Evolutionary conservation across 1,140 invertebrate genomes (phyloP).

Genomic region (Cotesia chilonis): DNA sequence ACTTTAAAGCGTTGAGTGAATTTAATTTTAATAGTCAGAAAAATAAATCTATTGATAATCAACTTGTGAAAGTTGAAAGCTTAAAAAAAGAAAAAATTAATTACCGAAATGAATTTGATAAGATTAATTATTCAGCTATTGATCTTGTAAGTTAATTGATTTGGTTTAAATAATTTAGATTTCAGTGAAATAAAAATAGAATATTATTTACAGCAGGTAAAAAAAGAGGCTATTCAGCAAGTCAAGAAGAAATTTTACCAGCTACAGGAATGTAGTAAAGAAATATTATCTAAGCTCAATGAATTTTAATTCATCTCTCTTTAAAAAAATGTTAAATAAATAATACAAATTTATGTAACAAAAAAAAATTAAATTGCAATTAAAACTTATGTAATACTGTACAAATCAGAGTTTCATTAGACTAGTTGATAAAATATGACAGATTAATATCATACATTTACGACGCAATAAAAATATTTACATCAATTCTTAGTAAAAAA

Average conservation of each 20-base stretch:
- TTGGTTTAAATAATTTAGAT: not conserved
- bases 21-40: constrained; percentile 12
- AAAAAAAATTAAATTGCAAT: too few relatives aligned
- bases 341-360: too few relatives aligned
- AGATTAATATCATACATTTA: not conserved
- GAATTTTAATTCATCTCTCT: too few relatives aligned
- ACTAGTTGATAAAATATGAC: too few relatives aligned
- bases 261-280: too few relatives aligned
- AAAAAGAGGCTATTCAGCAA: not conserved
- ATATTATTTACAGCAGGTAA: too few relatives aligned
- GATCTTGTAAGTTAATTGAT: not conserved
- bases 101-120: constrained; percentile 34
- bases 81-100: constrained; percentile 33
- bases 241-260: too few relatives aligned
- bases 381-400: too few relatives aligned
- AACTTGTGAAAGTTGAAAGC: constrained; percentile 23
- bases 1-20: constrained; percentile 25
- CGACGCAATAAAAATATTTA: not conserved
- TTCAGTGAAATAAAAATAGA: too few relatives aligned
- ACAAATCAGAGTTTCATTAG: too few relatives aligned
- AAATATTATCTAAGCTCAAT: too few relatives aligned
- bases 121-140: not conserved
- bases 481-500: not conserved
- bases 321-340: too few relatives aligned
- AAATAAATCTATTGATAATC: constrained; percentile 24